Evolutionary conservation across 2,113 vertebrate genomes (phyloP), one percentile per base, ranked within the genome.

Genomic region (Ctenodactylus gundi): DNA sequence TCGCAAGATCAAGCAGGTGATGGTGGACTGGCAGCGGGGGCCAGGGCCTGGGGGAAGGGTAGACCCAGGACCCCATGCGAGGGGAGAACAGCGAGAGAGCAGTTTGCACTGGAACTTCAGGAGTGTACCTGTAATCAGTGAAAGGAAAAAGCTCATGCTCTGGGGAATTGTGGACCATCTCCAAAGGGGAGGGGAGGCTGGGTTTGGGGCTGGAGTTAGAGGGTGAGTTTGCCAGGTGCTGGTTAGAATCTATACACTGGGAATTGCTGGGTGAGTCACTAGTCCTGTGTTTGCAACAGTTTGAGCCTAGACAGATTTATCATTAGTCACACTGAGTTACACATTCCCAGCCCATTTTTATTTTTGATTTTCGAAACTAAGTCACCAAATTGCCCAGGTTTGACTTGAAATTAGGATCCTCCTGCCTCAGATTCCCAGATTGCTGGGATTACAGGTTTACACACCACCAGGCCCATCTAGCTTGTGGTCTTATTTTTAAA

Each of bases 1-100:
- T 0, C 97, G 98, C 53, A 99, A 98, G 83, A 93, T 95, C 14
- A 98, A 98, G 58, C 98, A 99, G 99, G 99, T 99, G 97, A 98
- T 82, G 55, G 53, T 10, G 20, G 41, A 27, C 8, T 0, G 0
- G 2, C 1, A 4, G 21, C 0, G 27, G 27, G 75, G 84, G 13
- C 21, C 76, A 23, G 1, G 68, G 55, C 14, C 49, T 11, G 85
- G 36, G 25, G 49, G 39, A 36, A 23, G 6, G 3, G 34, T 65
- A 6, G 44, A 36, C 53, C 34, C 2, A 0, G 81, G 41, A 62
- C 20, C 17, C 27, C 4, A 0, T 9, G 25, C 14, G 25, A 49
- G 29, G 85, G 46, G 14, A 46, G 55, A 36, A 3, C 27, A 20
- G 25, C 13, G 9, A 53, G 23, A 8, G 65, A n/a, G 29, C 8